Evolutionary conservation across 2,797 vertebrate species (phyloP).

Genomic region (Acipenser oxyrinchus): DNA sequence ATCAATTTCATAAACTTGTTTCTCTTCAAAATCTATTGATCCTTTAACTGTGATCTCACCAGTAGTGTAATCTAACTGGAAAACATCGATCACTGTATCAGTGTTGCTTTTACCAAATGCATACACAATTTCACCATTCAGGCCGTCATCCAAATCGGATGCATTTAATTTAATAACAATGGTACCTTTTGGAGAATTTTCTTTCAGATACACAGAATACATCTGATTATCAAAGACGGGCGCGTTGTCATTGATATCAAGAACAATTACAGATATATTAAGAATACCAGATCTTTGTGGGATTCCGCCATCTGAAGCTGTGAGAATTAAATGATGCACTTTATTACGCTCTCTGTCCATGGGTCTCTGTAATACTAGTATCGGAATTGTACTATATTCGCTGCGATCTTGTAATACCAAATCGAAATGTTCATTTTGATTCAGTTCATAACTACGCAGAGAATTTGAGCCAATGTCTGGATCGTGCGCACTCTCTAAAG

Average conservation of each 20-base stretch:
- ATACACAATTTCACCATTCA: conserved; percentile 42
- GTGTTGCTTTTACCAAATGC: conserved; percentile 30
- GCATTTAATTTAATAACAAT: conserved; percentile 40
- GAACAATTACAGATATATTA: conserved; percentile 29
- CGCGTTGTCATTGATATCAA: conserved; percentile 27
- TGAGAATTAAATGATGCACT: background rate
- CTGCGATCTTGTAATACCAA: background rate
- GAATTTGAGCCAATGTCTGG: conserved; percentile 36
- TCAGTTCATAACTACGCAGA: conserved; percentile 33
- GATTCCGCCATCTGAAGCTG: conserved; percentile 34
- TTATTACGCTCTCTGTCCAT: background rate
- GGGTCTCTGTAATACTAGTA: background rate
- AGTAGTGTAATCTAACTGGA: conserved; percentile 37
- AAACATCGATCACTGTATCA: conserved; percentile 30
- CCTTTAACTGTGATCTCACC: conserved; percentile 47
- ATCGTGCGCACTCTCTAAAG: too few relatives aligned
- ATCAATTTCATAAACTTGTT: conserved; percentile 32
- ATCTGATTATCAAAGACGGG: conserved; percentile 4
- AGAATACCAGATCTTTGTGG: conserved; percentile 34
- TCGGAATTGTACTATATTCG: background rate
- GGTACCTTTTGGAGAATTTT: conserved; percentile 38
- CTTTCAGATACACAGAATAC: conserved; percentile 36
- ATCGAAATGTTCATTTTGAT: conserved; percentile 30
- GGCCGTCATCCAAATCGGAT: conserved; percentile 43
- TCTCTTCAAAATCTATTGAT: conserved; percentile 41